Base-by-base conservation (phyloP, 2,797 vertebrate species). In the Notoglanidium macrostoma region DNA sequence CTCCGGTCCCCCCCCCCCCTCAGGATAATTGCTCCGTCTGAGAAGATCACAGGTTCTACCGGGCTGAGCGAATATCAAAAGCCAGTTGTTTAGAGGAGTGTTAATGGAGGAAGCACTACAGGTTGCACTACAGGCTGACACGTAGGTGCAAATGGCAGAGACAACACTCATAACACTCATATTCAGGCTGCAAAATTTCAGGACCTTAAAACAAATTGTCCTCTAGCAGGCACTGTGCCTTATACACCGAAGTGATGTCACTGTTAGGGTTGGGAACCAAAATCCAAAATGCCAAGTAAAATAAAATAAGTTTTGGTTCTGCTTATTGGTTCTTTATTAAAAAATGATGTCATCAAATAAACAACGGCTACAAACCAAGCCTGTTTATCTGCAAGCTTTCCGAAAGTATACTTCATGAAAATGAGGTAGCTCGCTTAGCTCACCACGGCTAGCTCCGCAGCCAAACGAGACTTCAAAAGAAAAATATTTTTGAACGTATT, bases 31-130 rank as follows among this genome's bases (percentile, higher is more conserved):
- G 40, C 72, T 68, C 70, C 49, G 61, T 65, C 84, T 59, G 68
- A 86, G 72, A 78, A 84, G 88, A 89, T 90, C 89, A 87, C 81
- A 86, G 59, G 68, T 79, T 55, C 68, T 72, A 49, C 46, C 63
- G 73, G 26, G 63, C 72, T 79, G 51, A 57, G 57, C 35, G 57
- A 63, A 81, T 63, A 63, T 81, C 79, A 81, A 81, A 81, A 65
- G 57, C 79, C 79, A n/a, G 81, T 54, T 54, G 63, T 83, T 83
- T 54, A 12, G 46, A 68, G 11, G 19, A 68, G 81, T 68, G 81
- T 23, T 68, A 83, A 51, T 32, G 19, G n/a, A 67, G 40, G n/a
- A 15, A 40, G 57, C 54, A 55, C 54, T 55, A 55, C 15, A 46
- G 11, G 57, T 11, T 32, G 17, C 74, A 32, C 76, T 57, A 57